These are phyloP conservation scores for Nothura maculosa DNA, from an alignment of 2,797 vertebrate species.

Conservation along the genomic window DNA sequence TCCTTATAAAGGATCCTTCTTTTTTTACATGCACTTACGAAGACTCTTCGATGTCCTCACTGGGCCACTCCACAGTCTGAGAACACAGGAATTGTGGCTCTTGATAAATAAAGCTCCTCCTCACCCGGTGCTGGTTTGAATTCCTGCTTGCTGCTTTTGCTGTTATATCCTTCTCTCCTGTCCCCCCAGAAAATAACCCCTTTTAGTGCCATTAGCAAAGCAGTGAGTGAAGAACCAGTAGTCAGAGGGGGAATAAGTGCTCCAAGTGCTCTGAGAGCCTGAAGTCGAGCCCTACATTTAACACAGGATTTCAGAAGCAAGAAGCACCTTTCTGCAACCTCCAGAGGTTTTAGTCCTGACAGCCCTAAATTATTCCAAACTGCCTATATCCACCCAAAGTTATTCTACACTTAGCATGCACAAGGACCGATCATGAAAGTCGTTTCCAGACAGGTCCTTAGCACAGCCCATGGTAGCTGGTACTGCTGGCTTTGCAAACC, in stretches of 20 bases:
- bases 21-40: not conserved
- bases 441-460: not conserved
- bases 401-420: not conserved
- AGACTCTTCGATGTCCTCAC: not conserved
- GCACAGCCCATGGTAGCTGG: not conserved
- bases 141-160: not conserved
- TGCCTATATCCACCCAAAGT: not conserved
- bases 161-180: not conserved
- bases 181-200: not conserved
- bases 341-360: not conserved
- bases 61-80: not conserved
- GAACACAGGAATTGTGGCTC: not conserved
- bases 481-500: not conserved
- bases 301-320: not conserved
- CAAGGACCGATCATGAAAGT: not conserved
- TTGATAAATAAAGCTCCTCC: not conserved
- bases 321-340: not conserved
- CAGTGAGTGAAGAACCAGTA: not conserved
- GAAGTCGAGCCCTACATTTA: not conserved
- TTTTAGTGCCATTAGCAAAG: fast-evolving
- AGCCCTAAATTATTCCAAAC: not conserved
- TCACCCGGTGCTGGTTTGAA: not conserved
- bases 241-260: not conserved
- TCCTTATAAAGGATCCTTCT: not conserved
- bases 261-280: not conserved